Conservation (phyloP, 2,888 invertebrate genomes). For the Perithous albicinctus region DNA sequence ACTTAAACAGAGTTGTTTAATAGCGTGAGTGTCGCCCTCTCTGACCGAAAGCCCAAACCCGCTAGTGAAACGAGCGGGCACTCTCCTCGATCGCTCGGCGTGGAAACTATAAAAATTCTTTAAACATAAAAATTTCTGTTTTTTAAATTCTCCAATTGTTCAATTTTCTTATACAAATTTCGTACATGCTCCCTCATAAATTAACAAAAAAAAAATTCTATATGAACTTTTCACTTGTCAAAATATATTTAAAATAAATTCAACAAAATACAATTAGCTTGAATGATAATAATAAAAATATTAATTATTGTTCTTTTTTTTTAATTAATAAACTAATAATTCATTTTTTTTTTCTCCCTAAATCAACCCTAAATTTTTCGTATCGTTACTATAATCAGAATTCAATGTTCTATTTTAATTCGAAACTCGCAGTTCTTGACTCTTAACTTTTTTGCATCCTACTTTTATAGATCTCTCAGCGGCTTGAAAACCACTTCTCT, state of each 20-base stretch:
- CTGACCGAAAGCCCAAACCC: constrained; percentile 73
- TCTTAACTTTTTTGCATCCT: background rate
- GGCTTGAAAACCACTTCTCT: too few species aligned
- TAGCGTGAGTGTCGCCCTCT: constrained; percentile 79
- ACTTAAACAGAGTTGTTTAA: background rate
- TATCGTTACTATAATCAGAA: background rate
- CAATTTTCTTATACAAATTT: background rate
- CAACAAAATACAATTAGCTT: background rate
- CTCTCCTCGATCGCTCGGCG: constrained; percentile 60
- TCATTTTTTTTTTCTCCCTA: too few species aligned
- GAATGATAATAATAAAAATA: background rate
- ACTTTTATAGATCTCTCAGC: too few species aligned
- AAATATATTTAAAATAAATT: background rate
- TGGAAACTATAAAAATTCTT: constrained; percentile 17
- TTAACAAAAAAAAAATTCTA: too few species aligned
- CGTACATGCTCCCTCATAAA: background rate
- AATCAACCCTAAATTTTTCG: background rate
- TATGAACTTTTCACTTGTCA: background rate
- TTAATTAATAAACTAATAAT: background rate
- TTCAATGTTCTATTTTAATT: background rate
- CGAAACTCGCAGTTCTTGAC: background rate
- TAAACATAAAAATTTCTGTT: background rate
- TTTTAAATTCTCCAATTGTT: background rate
- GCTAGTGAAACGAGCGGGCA: constrained; percentile 19
- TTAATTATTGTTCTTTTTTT: background rate